Evolutionary conservation across 2,888 invertebrate species (phyloP).

Genomic region (Caenorhabditis sp.): DNA sequence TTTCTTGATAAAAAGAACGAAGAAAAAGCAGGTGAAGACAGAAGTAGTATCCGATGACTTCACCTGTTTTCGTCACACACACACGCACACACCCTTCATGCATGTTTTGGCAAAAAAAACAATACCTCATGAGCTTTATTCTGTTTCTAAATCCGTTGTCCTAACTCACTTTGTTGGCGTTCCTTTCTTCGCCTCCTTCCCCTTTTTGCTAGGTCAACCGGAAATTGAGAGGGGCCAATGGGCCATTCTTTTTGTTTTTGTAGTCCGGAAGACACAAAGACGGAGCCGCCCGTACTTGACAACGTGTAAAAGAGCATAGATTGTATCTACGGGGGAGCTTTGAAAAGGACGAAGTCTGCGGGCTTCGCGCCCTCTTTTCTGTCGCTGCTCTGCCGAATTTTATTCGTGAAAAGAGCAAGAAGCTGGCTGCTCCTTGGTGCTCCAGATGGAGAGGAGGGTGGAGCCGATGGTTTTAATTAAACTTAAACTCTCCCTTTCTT

Average conservation of each 20-base stretch:
- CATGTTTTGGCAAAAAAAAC: no score
- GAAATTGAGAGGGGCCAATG: constrained; percentile 10
- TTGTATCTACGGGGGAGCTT: constrained; percentile 16
- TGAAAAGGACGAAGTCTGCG: neutral
- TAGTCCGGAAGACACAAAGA: neutral
- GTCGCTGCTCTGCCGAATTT: constrained; percentile 6
- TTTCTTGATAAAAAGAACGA: no score
- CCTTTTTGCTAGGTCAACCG: no score
- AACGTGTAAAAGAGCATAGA: constrained; percentile 17
- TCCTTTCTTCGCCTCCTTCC: no score
- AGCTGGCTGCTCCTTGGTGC: neutral
- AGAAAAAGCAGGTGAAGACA: no score
- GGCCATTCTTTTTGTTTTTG: constrained; percentile 5
- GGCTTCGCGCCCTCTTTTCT: neutral
- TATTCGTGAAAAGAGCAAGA: constrained; percentile 18
- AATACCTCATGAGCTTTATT: no score
- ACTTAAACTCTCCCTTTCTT: constrained; percentile 18
- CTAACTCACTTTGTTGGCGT: no score
- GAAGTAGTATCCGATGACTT: no score
- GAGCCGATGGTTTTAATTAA: constrained; percentile 40
- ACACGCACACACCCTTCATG: no score
- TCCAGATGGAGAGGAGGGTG: neutral
- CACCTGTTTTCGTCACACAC: no score
- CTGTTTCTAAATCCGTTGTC: no score
- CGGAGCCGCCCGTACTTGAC: constrained; percentile 10